Percentiles rank a stretch among this genome's conserved stretches.
Conservation (phyloP, 2,113 vertebrate genomes). For the Sprattus sprattus region DNA sequence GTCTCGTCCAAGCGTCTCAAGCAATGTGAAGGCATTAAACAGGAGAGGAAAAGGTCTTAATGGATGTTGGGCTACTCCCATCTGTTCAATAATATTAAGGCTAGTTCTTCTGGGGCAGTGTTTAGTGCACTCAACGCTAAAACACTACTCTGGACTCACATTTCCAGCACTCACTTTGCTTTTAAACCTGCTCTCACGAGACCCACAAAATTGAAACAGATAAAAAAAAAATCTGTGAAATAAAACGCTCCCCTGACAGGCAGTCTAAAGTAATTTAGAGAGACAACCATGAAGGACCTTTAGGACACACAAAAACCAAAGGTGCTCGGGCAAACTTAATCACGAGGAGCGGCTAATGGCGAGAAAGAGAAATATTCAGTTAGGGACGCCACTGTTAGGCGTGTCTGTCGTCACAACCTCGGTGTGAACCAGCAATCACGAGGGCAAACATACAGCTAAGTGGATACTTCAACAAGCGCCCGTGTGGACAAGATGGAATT, state of each 20-base stretch:
- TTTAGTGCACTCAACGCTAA: constrained; percentile 8
- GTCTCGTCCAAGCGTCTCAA: neutral
- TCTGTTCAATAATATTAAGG: neutral
- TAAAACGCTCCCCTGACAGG: constrained; percentile 12
- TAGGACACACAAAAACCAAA: neutral
- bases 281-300: neutral
- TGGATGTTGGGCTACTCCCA: neutral
- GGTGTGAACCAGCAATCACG: neutral
- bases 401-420: neutral
- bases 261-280: neutral
- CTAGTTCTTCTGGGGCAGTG: neutral
- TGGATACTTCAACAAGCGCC: neutral
- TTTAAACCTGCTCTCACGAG: neutral
- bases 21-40: neutral
- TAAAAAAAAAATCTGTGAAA: neutral
- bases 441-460: neutral
- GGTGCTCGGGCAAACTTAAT: neutral
- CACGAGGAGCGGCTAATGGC: neutral
- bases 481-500: neutral
- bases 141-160: constrained; percentile 2
- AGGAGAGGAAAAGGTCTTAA: neutral
- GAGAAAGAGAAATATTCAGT: neutral
- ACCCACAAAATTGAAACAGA: neutral
- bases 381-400: neutral
- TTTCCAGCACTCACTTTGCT: neutral